A percentile compares a stretch with the other conserved stretches of the same genome.
These are phyloP conservation scores for Gila robusta DNA, from an alignment of 2,797 vertebrate genomes.

Conservation along the genomic window DNA sequence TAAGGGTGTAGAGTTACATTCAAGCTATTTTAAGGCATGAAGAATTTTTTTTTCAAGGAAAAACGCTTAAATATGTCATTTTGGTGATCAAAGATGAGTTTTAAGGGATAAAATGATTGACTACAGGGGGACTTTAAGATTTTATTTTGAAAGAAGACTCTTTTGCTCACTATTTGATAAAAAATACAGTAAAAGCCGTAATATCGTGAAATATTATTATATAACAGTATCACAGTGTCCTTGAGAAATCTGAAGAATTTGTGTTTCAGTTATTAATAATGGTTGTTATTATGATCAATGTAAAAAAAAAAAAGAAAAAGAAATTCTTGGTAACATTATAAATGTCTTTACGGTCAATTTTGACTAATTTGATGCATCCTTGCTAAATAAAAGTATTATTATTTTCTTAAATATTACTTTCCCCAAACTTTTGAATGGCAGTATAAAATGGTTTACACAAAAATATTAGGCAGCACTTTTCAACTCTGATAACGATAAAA, in stretches of 20 bases:
- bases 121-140: not conserved
- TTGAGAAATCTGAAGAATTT: not conserved
- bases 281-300: not conserved
- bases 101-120: no score
- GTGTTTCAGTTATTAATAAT: not conserved
- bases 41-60: no score
- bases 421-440: not conserved
- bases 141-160: not conserved
- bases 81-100: no score
- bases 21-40: no score
- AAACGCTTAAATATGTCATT: no score
- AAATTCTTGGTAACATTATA: no score
- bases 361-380: no score
- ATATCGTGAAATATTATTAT: not conserved
- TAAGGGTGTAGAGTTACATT: no score
- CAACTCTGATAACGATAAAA: not conserved
- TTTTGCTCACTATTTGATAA: not conserved
- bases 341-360: no score
- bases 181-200: not conserved
- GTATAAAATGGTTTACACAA: not conserved
- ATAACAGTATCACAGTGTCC: not conserved
- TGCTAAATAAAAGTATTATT: no score
- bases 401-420: not conserved
- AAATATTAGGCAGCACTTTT: not conserved
- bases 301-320: no score